A percentile compares a stretch with the other conserved stretches of the same genome.
Conservation (phyloP, 1,140 invertebrate genomes). For the Eriosoma lanigerum region DNA sequence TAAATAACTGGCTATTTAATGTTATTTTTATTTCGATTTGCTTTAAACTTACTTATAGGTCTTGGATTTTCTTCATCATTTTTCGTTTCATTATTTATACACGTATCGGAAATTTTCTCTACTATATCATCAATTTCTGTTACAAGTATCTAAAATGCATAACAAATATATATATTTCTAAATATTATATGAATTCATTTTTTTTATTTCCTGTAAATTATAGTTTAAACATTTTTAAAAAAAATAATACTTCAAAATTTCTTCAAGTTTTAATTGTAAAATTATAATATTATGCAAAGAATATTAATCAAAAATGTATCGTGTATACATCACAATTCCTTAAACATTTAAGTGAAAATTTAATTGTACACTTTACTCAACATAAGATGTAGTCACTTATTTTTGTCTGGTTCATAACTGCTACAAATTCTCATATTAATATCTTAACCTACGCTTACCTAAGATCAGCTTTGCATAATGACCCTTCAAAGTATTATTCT, state of each 20-base stretch:
- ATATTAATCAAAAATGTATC: neutral
- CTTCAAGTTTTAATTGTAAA: no score
- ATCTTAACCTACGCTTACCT: no score
- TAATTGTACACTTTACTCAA: no score
- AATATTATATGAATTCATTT: neutral
- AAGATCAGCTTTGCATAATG: no score
- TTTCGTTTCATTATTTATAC: neutral
- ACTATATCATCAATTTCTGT: conserved; percentile 45
- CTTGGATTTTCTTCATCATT: neutral
- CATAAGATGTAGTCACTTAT: no score
- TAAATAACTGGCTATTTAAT: neutral
- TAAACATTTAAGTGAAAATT: neutral
- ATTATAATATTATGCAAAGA: neutral
- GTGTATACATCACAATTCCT: neutral
- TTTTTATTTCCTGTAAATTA: no score
- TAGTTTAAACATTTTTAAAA: no score
- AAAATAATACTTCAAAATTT: no score
- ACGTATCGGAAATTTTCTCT: neutral
- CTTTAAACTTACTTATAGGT: conserved; percentile 28
- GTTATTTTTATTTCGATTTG: conserved; percentile 30
- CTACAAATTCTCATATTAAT: no score
- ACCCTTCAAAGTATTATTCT: no score
- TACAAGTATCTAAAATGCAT: conserved; percentile 33
- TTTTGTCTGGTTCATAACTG: no score
- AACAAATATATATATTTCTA: no score